phyloP scores from a whole-genome alignment of 2,797 vertebrate species.

The Steatocranus sp. region DNA sequence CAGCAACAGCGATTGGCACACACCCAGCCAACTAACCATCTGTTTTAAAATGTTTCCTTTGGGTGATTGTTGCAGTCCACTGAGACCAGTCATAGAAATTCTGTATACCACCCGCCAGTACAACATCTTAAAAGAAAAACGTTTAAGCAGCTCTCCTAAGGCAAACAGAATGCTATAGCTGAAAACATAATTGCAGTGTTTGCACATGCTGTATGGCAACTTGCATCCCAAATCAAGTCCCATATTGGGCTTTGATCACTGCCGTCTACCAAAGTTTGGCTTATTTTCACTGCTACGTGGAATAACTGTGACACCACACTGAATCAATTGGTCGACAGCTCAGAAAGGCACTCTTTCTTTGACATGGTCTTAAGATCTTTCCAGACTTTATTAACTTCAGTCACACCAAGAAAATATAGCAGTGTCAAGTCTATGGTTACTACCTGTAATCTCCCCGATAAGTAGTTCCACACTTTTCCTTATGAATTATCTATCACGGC shows the following conservation, averaged over 20 bases:
- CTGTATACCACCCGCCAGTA: constrained; percentile 8
- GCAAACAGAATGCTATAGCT: not conserved
- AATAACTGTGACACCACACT: not conserved
- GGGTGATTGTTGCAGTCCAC: constrained; percentile 34
- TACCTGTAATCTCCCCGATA: not conserved
- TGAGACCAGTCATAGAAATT: constrained; percentile 40
- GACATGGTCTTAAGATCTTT: not conserved
- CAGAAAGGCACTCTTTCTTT: not conserved
- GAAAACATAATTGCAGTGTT: constrained; percentile 6
- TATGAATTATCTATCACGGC: not conserved
- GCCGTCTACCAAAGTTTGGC: not conserved
- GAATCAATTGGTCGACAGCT: not conserved
- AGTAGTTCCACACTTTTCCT: not conserved
- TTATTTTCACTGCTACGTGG: not conserved
- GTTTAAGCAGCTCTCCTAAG: constrained; percentile 6
- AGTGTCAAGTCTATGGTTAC: not conserved
- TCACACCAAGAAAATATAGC: not conserved
- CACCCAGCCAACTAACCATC: constrained; percentile 39
- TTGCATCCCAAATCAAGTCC: constrained; percentile 10
- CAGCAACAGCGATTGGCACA: constrained; percentile 1
- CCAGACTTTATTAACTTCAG: not conserved
- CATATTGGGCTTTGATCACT: not conserved
- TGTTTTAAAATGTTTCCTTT: constrained; percentile 43
- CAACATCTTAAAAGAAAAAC: constrained; percentile 5
- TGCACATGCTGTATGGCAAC: not conserved